A percentile compares a stretch with the other conserved stretches of the same genome.
Conservation (phyloP, 2,888 invertebrate genomes). For the Lasioglossum marginatum region DNA sequence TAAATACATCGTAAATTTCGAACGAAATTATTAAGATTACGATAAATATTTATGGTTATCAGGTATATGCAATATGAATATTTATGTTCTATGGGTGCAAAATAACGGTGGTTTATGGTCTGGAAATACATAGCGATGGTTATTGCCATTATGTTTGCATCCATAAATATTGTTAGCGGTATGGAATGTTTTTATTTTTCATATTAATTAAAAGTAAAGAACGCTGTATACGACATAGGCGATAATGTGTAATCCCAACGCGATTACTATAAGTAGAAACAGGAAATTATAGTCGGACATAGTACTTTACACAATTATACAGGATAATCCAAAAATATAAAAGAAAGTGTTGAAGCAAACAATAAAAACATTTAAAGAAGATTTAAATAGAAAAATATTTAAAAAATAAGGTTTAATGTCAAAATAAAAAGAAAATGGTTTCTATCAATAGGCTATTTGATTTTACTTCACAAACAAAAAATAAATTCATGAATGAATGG, state of each 20-base stretch:
- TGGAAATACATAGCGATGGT: background rate
- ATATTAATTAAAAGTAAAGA: background rate
- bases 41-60: background rate
- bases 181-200: background rate
- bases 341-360: no score
- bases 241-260: background rate
- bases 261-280: background rate
- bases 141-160: background rate
- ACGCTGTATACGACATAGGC: background rate
- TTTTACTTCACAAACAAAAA: no score
- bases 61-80: background rate
- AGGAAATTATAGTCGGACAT: background rate
- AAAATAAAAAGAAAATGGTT: no score
- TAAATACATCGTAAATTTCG: background rate
- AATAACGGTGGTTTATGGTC: background rate
- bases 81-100: background rate
- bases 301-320: background rate
- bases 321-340: background rate
- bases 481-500: no score
- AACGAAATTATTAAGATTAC: background rate
- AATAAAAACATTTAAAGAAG: no score
- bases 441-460: no score
- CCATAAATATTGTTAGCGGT: background rate
- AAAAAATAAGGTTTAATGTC: no score
- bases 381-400: no score